Conservation (phyloP, 37 sponge, comb jelly and placozoan genomes). For the Halichondria panicea region DNA sequence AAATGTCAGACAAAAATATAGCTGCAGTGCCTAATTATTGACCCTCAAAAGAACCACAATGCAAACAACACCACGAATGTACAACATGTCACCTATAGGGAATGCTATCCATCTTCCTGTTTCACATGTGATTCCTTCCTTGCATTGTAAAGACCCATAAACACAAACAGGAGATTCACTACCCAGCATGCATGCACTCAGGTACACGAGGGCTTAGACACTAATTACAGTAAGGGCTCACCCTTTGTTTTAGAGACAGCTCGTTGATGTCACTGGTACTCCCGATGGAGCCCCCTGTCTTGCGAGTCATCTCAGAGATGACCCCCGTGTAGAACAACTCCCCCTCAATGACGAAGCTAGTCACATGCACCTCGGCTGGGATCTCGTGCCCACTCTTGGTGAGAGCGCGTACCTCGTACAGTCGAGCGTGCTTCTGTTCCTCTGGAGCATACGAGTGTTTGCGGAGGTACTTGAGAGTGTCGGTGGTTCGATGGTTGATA, state of each 20-base stretch:
- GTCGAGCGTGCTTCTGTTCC: conserved; percentile 70
- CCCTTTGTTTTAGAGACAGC: conserved; percentile 30
- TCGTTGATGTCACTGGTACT: conserved; percentile 33
- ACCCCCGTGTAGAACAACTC: conserved; percentile 68
- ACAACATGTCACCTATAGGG: background rate
- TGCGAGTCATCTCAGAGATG: conserved; percentile 39
- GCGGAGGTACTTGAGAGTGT: conserved; percentile 51
- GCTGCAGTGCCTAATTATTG: too few relatives aligned
- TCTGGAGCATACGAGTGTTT: conserved; percentile 64
- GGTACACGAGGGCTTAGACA: background rate
- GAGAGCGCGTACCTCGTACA: conserved; percentile 53
- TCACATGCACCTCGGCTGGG: conserved; percentile 60
- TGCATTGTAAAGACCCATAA: background rate
- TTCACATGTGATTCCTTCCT: background rate
- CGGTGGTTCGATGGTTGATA: conserved; percentile 29
- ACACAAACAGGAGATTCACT: background rate
- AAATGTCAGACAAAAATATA: too few relatives aligned
- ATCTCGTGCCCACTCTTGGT: conserved; percentile 53
- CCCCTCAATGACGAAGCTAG: conserved; percentile 66
- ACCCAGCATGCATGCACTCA: too few relatives aligned
- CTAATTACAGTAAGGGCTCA: background rate
- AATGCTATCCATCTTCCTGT: background rate
- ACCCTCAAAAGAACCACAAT: too few relatives aligned
- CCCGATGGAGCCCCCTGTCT: conserved; percentile 5
- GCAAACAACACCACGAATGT: background rate